Base-by-base conservation (phyloP, 1,140 invertebrate species). In the Luehdorfia chinensis region DNA sequence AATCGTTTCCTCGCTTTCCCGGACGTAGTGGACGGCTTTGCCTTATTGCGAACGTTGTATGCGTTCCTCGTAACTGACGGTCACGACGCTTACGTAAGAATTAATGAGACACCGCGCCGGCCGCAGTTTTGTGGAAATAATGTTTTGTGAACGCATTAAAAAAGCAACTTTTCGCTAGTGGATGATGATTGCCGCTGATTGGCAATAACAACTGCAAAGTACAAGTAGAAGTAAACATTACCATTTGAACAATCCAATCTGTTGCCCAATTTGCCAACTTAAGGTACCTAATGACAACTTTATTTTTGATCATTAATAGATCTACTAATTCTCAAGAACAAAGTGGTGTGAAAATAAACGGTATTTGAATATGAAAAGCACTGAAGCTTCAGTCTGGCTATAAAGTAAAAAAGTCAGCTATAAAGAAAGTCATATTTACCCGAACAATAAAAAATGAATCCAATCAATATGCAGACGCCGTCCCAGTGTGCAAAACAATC, bases 391-490 rank as follows among this genome's bases (percentile, higher is more conserved):
- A n/a, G n/a, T n/a, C n/a, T n/a, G n/a, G n/a, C n/a, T n/a, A n/a
- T n/a, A n/a, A n/a, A n/a, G n/a, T n/a, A n/a, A n/a, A n/a, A n/a
- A n/a, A n/a, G n/a, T n/a, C n/a, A n/a, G n/a, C n/a, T n/a, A n/a
- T n/a, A n/a, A n/a, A n/a, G n/a, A n/a, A n/a, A n/a, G n/a, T n/a
- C n/a, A 19, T 18, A 36, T 15, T 15, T 19, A 4, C 13, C 11
- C n/a, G 21, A 54, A 54, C 60, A 59, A 59, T 59, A 50, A 50
- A 30, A 13, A 19, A n/a, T n/a, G n/a, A n/a, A n/a, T 49, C n/a
- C 28, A 47, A 74, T 80, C 70, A 66, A 52, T 74, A 78, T 80
- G 75, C 79, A 74, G 76, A 70, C 75, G 55, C 15, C 59, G 68
- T 71, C 52, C 50, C 50, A 51, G 47, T 66, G 54, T 59, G 75